phyloP scores from a whole-genome alignment of 2,113 vertebrate genomes.

The Garra rufa region DNA sequence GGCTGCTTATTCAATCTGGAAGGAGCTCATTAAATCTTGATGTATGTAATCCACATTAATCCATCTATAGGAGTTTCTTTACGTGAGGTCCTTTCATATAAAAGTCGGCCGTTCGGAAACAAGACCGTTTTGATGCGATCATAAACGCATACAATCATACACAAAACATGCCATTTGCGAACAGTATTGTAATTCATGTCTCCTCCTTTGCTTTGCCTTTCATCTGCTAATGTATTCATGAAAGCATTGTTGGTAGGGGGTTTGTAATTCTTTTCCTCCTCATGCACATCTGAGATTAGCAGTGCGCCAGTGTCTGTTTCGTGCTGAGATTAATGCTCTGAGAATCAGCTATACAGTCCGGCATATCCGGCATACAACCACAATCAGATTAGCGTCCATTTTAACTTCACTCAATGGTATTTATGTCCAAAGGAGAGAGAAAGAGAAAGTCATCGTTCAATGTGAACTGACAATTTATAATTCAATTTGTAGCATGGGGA shows the following conservation, averaged over 20 bases:
- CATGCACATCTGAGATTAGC: constrained; percentile 1
- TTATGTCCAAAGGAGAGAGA: background rate
- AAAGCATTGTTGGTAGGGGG: constrained; percentile 49
- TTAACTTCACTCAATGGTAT: background rate
- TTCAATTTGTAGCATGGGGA: background rate
- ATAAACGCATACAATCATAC: constrained; percentile 1
- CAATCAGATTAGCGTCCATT: background rate
- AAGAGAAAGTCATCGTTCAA: background rate
- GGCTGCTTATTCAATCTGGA: background rate
- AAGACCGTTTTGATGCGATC: background rate
- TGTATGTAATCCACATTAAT: constrained; percentile 43
- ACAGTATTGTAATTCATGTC: constrained; percentile 53
- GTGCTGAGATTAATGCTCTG: constrained; percentile 29
- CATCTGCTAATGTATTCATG: constrained; percentile 44
- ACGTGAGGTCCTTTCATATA: background rate
- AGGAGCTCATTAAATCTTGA: constrained; percentile 42
- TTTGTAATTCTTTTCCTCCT: constrained; percentile 61
- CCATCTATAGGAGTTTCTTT: background rate
- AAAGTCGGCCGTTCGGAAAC: background rate
- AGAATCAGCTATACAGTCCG: background rate
- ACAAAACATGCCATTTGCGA: constrained; percentile 11
- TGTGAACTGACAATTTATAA: background rate
- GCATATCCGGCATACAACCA: background rate
- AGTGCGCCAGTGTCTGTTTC: background rate
- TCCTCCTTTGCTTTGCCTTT: constrained; percentile 41